Conservation (phyloP, 2,113 vertebrate species). For the Urocynchramus pylzowi region DNA sequence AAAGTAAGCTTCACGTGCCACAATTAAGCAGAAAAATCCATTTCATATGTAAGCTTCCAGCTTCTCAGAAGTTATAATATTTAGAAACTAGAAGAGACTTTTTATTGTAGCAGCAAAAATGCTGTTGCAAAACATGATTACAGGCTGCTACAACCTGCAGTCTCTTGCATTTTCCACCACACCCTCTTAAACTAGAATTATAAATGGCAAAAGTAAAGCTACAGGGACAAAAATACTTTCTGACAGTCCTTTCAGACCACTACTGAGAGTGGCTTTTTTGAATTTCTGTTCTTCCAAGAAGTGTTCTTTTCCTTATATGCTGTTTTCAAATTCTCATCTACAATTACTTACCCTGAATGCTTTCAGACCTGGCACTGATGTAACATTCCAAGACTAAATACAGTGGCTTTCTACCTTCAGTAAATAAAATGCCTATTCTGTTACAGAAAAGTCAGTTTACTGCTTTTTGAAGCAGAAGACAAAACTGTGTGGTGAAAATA, state of each 20-base stretch:
- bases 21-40: background rate
- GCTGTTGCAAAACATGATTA: conserved; percentile 5
- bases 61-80: background rate
- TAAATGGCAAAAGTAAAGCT: background rate
- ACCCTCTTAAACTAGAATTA: conserved; percentile 17
- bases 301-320: background rate
- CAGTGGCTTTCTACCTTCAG: background rate
- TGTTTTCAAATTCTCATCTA: background rate
- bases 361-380: background rate
- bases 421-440: background rate
- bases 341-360: background rate
- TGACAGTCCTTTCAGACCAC: background rate
- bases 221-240: background rate
- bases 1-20: background rate
- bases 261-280: background rate
- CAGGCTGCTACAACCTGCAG: background rate
- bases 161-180: conserved; percentile 24
- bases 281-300: background rate
- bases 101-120: background rate
- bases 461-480: background rate
- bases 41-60: background rate
- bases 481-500: background rate
- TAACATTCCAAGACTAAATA: background rate
- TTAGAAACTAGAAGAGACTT: conserved; percentile 1
- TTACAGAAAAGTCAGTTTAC: background rate